Conservation (phyloP, 2,888 invertebrate genomes). For the Heteromyza rotundicornis region DNA sequence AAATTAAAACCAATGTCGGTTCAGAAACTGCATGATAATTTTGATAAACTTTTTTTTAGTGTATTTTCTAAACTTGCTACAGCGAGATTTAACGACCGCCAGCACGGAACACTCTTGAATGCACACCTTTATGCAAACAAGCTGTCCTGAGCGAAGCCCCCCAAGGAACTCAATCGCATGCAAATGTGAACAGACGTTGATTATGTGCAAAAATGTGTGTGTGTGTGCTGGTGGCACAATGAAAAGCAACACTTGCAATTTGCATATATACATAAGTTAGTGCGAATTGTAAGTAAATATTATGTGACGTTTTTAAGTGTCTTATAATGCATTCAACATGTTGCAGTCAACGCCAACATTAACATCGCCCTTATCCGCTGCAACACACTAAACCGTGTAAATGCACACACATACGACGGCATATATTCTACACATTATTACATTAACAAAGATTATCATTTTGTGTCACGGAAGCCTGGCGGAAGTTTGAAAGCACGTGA, state of each 20-base stretch:
- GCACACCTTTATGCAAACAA: constrained; percentile 1
- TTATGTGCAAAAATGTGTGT: too few relatives aligned
- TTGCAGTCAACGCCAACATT: background rate
- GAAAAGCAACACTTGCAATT: background rate
- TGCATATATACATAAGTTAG: background rate
- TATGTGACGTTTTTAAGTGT: background rate
- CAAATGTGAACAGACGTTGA: background rate
- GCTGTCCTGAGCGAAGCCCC: background rate
- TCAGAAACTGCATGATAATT: too few relatives aligned
- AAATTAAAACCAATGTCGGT: too few relatives aligned
- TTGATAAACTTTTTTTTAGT: too few relatives aligned
- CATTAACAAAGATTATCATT: too few relatives aligned
- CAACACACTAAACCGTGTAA: background rate
- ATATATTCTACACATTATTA: too few relatives aligned
- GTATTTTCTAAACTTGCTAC: too few relatives aligned
- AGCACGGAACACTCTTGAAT: background rate
- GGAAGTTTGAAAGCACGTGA: too few relatives aligned
- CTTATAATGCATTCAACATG: constrained; percentile 1
- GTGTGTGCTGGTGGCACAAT: too few relatives aligned
- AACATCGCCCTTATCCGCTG: background rate
- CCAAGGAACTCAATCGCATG: background rate
- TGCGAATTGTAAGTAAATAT: background rate
- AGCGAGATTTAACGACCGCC: too few relatives aligned
- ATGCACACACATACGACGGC: background rate
- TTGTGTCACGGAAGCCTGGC: too few relatives aligned